phyloP scores from a whole-genome alignment of 1,140 invertebrate genomes.

The Temnothorax curvispinosus region DNA sequence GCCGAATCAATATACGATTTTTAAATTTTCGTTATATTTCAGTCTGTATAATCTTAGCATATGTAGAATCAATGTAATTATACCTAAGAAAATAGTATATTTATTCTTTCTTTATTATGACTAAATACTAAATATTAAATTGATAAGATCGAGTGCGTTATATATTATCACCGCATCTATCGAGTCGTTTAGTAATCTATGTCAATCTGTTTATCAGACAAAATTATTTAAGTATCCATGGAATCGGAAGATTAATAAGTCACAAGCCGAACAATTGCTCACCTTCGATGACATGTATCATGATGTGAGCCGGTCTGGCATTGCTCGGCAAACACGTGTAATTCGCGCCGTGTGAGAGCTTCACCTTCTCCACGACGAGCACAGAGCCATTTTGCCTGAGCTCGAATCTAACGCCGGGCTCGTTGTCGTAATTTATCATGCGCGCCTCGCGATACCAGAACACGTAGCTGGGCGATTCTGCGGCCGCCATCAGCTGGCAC shows the following conservation, averaged over 20 bases:
- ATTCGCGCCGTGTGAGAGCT: constrained; percentile 88
- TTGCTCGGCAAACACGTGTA: constrained; percentile 91
- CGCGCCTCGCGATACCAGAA: constrained; percentile 92
- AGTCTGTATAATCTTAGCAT: no score
- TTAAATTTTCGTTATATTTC: neutral
- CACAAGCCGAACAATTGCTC: constrained; percentile 27
- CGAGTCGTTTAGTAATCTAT: no score
- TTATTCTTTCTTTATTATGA: neutral
- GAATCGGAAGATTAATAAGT: neutral
- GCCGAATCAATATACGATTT: neutral
- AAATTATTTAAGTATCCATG: neutral
- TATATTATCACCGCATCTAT: neutral
- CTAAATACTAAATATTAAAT: neutral
- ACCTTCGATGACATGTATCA: constrained; percentile 90
- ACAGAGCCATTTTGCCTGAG: constrained; percentile 85
- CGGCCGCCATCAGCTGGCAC: constrained; percentile 90
- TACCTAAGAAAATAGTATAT: neutral
- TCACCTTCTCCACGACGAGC: constrained; percentile 87
- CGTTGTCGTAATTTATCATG: constrained; percentile 91
- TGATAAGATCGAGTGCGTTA: neutral
- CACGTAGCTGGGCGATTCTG: constrained; percentile 91
- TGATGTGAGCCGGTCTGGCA: constrained; percentile 88
- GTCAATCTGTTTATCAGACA: neutral
- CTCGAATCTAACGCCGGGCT: constrained; percentile 84
- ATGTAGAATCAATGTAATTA: neutral